Conservation (phyloP, 1,140 invertebrate genomes). For the Octopus bimaculoides region DNA sequence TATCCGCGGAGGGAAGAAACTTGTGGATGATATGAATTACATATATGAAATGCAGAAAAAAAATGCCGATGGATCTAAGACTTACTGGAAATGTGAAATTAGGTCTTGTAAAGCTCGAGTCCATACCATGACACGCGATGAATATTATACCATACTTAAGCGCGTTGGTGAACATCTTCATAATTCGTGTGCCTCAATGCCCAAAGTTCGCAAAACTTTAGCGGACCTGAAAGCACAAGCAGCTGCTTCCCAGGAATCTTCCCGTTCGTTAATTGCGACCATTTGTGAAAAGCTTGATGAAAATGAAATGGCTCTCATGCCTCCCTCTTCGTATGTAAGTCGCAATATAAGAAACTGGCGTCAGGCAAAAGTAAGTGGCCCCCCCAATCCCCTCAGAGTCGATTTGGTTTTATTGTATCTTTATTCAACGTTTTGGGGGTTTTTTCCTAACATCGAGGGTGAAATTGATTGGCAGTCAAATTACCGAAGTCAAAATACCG, state of each 20-base stretch:
- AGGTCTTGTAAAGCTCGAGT: neutral
- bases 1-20: neutral
- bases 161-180: conserved; percentile 4
- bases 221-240: neutral
- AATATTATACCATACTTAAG: neutral
- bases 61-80: neutral
- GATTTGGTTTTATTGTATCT: neutral
- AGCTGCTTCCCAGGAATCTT: neutral
- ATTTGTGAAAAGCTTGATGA: neutral
- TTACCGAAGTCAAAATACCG: too few relatives aligned
- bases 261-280: neutral
- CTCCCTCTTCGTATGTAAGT: neutral
- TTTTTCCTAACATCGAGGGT: too few relatives aligned
- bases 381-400: neutral
- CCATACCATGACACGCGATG: neutral
- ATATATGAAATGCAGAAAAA: neutral
- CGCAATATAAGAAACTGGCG: neutral
- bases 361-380: neutral
- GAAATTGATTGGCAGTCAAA: too few relatives aligned
- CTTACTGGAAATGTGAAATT: neutral
- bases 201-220: neutral
- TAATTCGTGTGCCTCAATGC: neutral
- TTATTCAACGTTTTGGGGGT: too few relatives aligned
- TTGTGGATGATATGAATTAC: neutral
- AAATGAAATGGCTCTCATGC: neutral